Conservation (phyloP, 2,797 vertebrate genomes). For the Staurois parvus region DNA sequence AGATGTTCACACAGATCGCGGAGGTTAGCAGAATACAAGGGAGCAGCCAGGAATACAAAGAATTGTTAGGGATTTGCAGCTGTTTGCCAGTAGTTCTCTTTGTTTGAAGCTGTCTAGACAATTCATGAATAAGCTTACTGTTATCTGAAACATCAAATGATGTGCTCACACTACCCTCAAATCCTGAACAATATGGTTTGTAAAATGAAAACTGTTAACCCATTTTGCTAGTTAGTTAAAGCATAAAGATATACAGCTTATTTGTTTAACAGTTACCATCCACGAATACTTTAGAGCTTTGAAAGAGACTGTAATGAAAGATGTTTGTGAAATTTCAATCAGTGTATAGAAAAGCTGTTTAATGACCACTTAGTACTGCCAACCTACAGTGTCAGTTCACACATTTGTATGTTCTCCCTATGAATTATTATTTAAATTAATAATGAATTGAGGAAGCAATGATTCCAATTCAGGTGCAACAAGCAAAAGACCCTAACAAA, state of each 20-base stretch:
- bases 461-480: too few species aligned
- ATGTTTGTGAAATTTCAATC: too few species aligned
- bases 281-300: not conserved
- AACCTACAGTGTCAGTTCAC: too few species aligned
- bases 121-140: constrained; percentile 60
- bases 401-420: too few species aligned
- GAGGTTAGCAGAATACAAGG: not conserved
- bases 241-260: not conserved
- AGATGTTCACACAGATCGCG: constrained; percentile 45
- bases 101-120: constrained; percentile 62
- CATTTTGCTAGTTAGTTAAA: not conserved
- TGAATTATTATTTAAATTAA: too few species aligned
- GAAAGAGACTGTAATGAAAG: too few species aligned
- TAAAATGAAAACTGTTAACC: not conserved
- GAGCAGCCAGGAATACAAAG: constrained; percentile 8
- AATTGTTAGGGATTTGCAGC: constrained; percentile 52
- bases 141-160: constrained; percentile 49
- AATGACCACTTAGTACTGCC: too few species aligned
- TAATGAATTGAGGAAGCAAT: too few species aligned
- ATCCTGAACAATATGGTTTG: constrained; percentile 7
- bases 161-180: constrained; percentile 17
- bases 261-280: not conserved
- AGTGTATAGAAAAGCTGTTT: too few species aligned
- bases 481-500: too few species aligned
- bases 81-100: constrained; percentile 55